Base-by-base conservation (phyloP, 2,888 invertebrate genomes). In the Drosophila kambysellisi region DNA sequence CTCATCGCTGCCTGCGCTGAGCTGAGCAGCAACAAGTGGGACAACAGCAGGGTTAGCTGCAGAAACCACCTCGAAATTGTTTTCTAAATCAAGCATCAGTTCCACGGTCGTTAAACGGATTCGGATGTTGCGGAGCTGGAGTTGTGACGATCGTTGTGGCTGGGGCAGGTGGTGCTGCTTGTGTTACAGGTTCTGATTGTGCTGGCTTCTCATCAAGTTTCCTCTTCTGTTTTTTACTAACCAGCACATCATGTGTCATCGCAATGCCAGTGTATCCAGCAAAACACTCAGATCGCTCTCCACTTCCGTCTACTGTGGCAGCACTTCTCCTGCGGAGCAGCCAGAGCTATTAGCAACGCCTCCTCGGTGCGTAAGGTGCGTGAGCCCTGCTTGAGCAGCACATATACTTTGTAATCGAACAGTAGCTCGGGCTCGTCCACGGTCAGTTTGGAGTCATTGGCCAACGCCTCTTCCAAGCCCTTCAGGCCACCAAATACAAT, bases 301-400 rank as follows among this genome's bases (percentile, higher is more conserved):
- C 51, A 95, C 94, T 30, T 93, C 92, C 81, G 93, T 93, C 1
- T 94, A 93, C 79, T 94, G 93, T 8, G 96, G 95, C 79, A 94
- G 93, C 62, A 97, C 91, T 93, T 97, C 35, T 94, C 94, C 80
- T 96, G 94, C 43, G 97, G 91, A 50, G 95, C 95, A 20, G 97
- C 94, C 77, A 97, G 93, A n/a, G 96, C 95, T 62, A 98, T 95
- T 17, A 98, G 93, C 82, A 98, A 94, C 9, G 98, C 98, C 94
- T 98, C 98, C 93, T 99, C 99, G 0, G 99, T 99, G 84, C 99
- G 94, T 72, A 99, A 98, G 8, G 98, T 99, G 89, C 98, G 95
- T 3, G 98, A 98, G 0, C 99, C 99, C 94, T 99, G 99, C 53
- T 95, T 94, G 0, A 99, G 98, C 83, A 99, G 95, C 0, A 97